Evolutionary conservation across 2,888 invertebrate genomes (phyloP).

Genomic region (Baronia brevicornis): DNA sequence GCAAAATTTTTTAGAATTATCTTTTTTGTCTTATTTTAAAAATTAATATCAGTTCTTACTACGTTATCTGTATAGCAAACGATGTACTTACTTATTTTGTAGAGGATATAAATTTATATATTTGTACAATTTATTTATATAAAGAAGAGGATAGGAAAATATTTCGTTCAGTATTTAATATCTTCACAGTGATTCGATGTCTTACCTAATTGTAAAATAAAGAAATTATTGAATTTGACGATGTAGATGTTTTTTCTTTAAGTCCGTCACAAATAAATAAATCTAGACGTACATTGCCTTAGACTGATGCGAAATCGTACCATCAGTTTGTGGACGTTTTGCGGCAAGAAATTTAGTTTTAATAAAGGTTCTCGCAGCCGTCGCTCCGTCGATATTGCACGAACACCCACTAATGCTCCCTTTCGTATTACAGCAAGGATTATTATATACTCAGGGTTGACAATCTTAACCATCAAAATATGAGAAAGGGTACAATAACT

Average conservation of each 20-base stretch:
- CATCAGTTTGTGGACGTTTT: constrained; percentile 57
- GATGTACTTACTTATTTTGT: no score
- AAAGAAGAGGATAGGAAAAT: no score
- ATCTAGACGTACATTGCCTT: constrained; percentile 1
- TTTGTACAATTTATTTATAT: no score
- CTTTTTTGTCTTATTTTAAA: background rate
- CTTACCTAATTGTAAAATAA: background rate
- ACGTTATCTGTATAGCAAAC: no score
- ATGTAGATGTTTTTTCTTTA: background rate
- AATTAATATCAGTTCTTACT: no score
- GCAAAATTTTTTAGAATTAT: constrained; percentile 4
- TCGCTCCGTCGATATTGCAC: constrained; percentile 58
- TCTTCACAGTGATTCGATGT: no score
- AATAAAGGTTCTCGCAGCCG: constrained; percentile 69
- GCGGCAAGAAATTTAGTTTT: constrained; percentile 70
- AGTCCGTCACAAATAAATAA: background rate
- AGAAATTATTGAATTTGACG: background rate
- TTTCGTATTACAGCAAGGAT: constrained; percentile 66
- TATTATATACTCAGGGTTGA: constrained; percentile 65
- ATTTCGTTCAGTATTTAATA: no score
- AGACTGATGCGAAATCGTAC: constrained; percentile 27
- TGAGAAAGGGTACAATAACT: no score
- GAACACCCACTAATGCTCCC: constrained; percentile 69
- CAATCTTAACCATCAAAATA: constrained; percentile 54
- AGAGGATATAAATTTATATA: no score